These are phyloP conservation scores for Hypselothyrea guttata DNA, from an alignment of 2,888 invertebrate species.

Conservation along the genomic window DNA sequence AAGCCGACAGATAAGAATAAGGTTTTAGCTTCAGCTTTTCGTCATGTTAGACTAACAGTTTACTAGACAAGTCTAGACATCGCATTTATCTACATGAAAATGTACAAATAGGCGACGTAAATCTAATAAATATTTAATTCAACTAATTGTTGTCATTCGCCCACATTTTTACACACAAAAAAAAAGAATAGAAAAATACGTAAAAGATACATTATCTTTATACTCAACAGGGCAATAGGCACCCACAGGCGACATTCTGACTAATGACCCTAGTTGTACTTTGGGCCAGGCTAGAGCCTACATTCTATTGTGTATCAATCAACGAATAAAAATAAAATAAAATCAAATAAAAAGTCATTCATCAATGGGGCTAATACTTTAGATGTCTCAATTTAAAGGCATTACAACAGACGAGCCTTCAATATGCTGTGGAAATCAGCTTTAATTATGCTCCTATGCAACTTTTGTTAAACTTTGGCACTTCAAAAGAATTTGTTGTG, in stretches of 20 bases:
- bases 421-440: conserved; percentile 8
- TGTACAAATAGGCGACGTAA: conserved; percentile 3
- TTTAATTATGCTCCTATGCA: conserved; percentile 14
- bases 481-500: conserved; percentile 12
- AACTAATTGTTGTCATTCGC: conserved; percentile 37
- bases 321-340: neutral
- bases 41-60: neutral
- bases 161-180: too few species aligned
- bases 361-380: conserved; percentile 5
- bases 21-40: neutral
- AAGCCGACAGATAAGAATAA: conserved; percentile 11
- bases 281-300: too few species aligned
- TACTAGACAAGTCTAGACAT: conserved; percentile 32
- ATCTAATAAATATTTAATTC: conserved; percentile 47
- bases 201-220: too few species aligned
- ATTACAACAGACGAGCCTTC: neutral
- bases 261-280: conserved; percentile 17
- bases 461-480: conserved; percentile 7
- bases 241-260: conserved; percentile 14
- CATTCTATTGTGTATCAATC: conserved; percentile 9
- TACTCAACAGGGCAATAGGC: too few species aligned
- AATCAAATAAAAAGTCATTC: conserved; percentile 8
- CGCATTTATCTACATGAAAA: conserved; percentile 19
- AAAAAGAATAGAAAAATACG: too few species aligned
- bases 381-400: conserved; percentile 6